These are phyloP conservation scores for Alviniconcha marisindica DNA, from an alignment of 1,140 invertebrate species.

Conservation along the genomic window DNA sequence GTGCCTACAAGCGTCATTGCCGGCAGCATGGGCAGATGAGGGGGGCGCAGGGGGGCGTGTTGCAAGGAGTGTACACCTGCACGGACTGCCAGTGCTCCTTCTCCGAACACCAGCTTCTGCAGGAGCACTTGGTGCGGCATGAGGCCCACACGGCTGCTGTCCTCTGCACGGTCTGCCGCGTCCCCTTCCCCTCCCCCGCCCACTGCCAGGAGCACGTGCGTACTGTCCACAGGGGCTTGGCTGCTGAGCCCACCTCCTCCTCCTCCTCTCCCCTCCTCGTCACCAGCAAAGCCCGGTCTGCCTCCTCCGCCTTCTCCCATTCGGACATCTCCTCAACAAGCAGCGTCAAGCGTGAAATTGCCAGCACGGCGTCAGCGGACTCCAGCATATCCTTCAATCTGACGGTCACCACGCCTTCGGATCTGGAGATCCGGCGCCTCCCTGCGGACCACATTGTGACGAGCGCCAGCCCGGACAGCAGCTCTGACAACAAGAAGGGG, in stretches of 20 bases:
- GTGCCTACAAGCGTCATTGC: slow-evolving; percentile 72
- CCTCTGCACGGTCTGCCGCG: slow-evolving; percentile 34
- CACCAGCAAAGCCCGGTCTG: neutral
- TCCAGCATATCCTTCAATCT: slow-evolving; percentile 23
- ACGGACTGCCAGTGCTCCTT: slow-evolving; percentile 53
- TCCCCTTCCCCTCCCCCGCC: slow-evolving; percentile 22
- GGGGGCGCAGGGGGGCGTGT: slow-evolving; percentile 31
- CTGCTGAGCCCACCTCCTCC: neutral
- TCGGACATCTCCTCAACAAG: slow-evolving; percentile 9
- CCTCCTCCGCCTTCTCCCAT: neutral
- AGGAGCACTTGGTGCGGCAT: slow-evolving; percentile 50
- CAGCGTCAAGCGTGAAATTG: neutral
- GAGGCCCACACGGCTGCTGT: slow-evolving; percentile 47
- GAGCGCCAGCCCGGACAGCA: slow-evolving; percentile 66
- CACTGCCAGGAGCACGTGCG: slow-evolving; percentile 39
- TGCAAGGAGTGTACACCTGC: slow-evolving; percentile 54
- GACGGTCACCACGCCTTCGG: slow-evolving; percentile 41
- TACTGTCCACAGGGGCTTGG: slow-evolving; percentile 35
- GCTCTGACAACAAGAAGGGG: slow-evolving; percentile 55
- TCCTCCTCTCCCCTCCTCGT: neutral
- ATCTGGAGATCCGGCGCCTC: slow-evolving; percentile 43
- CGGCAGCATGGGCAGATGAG: slow-evolving; percentile 60
- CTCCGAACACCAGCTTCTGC: slow-evolving; percentile 50
- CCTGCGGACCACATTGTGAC: slow-evolving; percentile 61
- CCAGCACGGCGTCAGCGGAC: neutral